Conservation (phyloP, 2,113 vertebrate genomes). For the Chloropsis hardwickii region DNA sequence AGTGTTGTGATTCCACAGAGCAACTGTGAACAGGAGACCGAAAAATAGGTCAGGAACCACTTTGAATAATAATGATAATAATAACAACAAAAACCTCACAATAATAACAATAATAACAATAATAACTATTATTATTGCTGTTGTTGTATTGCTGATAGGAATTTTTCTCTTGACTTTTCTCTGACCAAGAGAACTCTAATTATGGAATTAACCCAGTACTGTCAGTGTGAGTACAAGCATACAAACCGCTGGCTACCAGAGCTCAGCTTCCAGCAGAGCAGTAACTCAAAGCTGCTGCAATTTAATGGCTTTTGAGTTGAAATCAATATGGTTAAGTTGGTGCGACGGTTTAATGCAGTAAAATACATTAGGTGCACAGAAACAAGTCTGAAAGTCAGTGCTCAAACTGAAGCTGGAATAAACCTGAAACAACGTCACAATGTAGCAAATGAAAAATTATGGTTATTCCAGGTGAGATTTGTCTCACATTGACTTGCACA, state of each 20-base stretch:
- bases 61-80: neutral
- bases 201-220: neutral
- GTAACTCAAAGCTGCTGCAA: neutral
- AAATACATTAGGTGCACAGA: neutral
- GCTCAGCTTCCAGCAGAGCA: neutral
- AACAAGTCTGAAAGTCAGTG: neutral
- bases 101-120: neutral
- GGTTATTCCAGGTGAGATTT: neutral
- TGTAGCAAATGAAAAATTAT: neutral
- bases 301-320: neutral
- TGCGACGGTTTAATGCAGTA: neutral
- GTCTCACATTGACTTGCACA: neutral
- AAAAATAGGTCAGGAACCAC: neutral
- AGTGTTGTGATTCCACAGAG: neutral
- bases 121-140: neutral
- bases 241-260: neutral
- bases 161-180: neutral
- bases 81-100: no score
- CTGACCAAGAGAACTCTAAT: neutral
- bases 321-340: neutral
- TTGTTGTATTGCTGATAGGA: neutral
- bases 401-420: neutral
- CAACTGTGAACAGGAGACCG: neutral
- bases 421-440: neutral
- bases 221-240: neutral